Evolutionary conservation across 2,888 invertebrate species (phyloP).

Genomic region (Deilephila elpenor): DNA sequence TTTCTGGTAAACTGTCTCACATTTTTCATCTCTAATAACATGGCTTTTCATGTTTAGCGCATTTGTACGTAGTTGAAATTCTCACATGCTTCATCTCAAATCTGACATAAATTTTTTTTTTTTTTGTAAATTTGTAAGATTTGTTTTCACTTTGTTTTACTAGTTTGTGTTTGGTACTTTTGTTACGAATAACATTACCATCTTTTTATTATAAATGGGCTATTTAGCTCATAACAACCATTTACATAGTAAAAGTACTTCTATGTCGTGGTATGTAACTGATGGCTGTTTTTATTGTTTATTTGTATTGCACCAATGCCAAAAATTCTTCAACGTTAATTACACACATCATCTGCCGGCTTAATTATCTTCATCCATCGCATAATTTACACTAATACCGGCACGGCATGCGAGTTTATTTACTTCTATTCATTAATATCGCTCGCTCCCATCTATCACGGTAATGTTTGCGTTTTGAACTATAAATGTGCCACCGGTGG

Average conservation of each 20-base stretch:
- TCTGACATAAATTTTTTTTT: too few relatives aligned
- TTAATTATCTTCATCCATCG: conserved; percentile 25
- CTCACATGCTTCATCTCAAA: too few relatives aligned
- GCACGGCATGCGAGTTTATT: conserved; percentile 15
- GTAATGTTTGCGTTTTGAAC: conserved; percentile 26
- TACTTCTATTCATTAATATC: conserved; percentile 21
- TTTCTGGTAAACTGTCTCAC: too few relatives aligned
- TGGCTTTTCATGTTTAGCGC: not conserved
- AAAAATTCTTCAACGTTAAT: conserved; percentile 12
- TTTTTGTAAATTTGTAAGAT: not conserved
- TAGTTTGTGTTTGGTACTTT: not conserved
- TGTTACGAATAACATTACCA: too few relatives aligned
- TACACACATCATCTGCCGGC: conserved; percentile 21
- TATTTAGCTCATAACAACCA: too few relatives aligned
- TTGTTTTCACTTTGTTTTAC: not conserved
- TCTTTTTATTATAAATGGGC: too few relatives aligned
- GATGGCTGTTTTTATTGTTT: not conserved
- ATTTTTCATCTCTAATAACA: too few relatives aligned
- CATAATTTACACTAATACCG: conserved; percentile 12
- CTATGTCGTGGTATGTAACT: not conserved
- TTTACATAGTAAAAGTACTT: too few relatives aligned
- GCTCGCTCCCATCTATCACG: conserved; percentile 16
- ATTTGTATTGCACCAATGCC: conserved; percentile 16
- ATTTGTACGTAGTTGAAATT: not conserved
- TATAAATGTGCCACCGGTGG: conserved; percentile 28